These are phyloP conservation scores for Pan troglodytes DNA, from an alignment of 2,113 vertebrate genomes.

Conservation along the genomic window DNA sequence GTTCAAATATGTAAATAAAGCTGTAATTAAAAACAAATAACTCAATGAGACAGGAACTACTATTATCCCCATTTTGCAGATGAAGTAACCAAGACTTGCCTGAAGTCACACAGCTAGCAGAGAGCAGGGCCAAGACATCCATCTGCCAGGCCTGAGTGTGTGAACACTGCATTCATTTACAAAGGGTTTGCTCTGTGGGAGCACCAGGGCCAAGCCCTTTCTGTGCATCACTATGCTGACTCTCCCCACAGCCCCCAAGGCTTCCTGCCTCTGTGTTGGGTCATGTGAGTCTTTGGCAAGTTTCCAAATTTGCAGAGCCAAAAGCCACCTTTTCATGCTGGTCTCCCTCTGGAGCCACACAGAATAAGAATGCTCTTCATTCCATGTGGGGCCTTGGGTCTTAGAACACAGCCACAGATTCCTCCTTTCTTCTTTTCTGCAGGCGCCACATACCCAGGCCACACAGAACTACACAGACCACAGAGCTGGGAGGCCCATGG, in stretches of 20 bases:
- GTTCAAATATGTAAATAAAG: background rate
- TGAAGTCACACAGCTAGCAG: background rate
- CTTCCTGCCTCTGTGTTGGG: background rate
- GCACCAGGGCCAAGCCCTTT: background rate
- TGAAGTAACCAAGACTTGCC: background rate
- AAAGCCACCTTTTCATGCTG: background rate
- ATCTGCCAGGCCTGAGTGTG: rapidly evolving
- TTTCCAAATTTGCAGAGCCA: background rate
- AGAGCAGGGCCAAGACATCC: background rate
- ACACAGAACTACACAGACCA: background rate
- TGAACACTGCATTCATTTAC: rapidly evolving
- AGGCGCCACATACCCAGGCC: background rate
- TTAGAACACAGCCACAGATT: background rate
- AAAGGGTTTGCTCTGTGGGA: background rate
- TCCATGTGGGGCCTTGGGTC: background rate
- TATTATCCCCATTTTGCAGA: background rate
- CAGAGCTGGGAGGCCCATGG: background rate
- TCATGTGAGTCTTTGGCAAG: background rate
- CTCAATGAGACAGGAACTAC: background rate
- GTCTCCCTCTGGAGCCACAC: background rate
- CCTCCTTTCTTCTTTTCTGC: background rate
- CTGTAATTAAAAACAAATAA: background rate
- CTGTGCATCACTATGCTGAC: no score
- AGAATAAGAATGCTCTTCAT: background rate
- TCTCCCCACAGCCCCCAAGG: background rate